Evolutionary conservation across 2,113 vertebrate species (phyloP).

Genomic region (Cebus imitator): DNA sequence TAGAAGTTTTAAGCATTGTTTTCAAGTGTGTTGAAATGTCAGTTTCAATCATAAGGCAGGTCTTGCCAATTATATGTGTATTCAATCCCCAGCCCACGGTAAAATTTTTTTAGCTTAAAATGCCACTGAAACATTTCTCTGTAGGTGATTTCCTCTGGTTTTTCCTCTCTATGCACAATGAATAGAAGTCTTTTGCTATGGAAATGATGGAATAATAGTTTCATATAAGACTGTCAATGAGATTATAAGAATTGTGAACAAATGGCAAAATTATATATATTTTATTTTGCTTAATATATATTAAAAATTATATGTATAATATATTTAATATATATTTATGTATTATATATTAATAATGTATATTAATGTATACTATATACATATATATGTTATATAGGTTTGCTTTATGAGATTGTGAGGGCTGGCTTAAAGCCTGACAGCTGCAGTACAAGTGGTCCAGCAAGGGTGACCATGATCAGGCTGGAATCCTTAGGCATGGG

Average conservation of each 20-base stretch:
- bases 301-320: not conserved
- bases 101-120: conserved; percentile 17
- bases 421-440: not conserved
- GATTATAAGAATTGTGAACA: not conserved
- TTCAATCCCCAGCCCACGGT: not conserved
- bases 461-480: not conserved
- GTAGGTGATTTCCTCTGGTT: not conserved
- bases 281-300: too few species aligned
- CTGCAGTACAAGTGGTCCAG: rapidly evolving
- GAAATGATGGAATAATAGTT: not conserved
- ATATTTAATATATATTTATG: not conserved
- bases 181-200: not conserved
- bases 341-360: not conserved
- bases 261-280: not conserved
- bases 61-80: not conserved
- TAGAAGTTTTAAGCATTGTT: not conserved
- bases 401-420: not conserved
- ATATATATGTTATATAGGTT: not conserved
- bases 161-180: not conserved
- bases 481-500: not conserved
- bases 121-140: not conserved
- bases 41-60: conserved; percentile 18
- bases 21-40: conserved; percentile 1
- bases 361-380: not conserved
- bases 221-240: not conserved